A percentile compares a stretch with the other conserved stretches of the same genome.
Conservation (phyloP, 2,113 vertebrate genomes). For the Rhipidura dahli region DNA sequence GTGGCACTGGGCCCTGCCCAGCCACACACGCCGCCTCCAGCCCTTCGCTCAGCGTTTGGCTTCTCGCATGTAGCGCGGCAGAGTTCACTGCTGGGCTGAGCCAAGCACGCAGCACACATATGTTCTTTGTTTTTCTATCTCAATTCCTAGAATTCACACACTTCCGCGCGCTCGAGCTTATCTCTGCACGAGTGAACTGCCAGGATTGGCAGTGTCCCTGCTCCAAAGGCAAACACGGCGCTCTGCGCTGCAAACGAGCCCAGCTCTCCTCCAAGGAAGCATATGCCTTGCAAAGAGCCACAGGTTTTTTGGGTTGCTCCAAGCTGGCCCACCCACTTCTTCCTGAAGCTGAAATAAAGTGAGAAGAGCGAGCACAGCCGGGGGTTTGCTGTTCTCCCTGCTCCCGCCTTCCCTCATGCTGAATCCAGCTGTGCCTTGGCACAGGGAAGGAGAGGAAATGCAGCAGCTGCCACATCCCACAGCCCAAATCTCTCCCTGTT, state of each 20-base stretch:
- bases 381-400: background rate
- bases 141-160: background rate
- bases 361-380: background rate
- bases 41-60: background rate
- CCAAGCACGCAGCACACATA: slow-evolving; percentile 6
- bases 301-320: background rate
- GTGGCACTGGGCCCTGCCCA: background rate
- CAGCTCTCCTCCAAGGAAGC: background rate
- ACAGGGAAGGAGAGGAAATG: background rate
- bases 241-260: background rate
- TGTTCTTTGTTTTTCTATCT: slow-evolving; percentile 41
- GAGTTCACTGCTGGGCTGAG: background rate
- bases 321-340: slow-evolving; percentile 32
- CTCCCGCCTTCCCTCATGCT: accelerated
- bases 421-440: background rate
- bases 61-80: background rate
- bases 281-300: background rate
- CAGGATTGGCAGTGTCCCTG: background rate
- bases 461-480: background rate
- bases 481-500: background rate
- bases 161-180: background rate
- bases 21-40: background rate
- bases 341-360: background rate
- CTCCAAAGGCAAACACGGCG: background rate
- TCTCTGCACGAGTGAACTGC: background rate